Evolutionary conservation across 2,888 invertebrate genomes (phyloP).

Genomic region (Kuschelorhynchus macadamiae): DNA sequence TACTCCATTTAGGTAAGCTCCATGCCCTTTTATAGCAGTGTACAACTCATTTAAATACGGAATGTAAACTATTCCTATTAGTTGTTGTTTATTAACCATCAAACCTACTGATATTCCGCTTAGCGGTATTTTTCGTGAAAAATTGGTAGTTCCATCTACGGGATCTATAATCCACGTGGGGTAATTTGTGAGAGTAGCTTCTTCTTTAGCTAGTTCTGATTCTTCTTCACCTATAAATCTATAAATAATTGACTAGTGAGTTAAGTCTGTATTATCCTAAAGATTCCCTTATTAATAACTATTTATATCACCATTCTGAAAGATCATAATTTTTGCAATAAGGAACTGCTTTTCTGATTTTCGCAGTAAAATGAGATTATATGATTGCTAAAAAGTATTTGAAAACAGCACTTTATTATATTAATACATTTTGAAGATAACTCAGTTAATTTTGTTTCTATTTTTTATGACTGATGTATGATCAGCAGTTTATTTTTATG

Average conservation of each 20-base stretch:
- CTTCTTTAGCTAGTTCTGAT: conserved; percentile 62
- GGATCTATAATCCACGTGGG: conserved; percentile 92
- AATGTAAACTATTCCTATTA: conserved; percentile 83
- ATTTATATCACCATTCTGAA: no score
- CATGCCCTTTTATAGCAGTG: conserved; percentile 78
- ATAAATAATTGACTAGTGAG: conserved; percentile 5
- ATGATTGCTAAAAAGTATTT: no score
- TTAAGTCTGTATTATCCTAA: background rate
- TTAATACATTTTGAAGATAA: no score
- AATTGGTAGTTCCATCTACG: conserved; percentile 91
- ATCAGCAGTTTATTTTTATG: no score
- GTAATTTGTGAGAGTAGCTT: conserved; percentile 77
- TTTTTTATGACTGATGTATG: no score
- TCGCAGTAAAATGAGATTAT: no score
- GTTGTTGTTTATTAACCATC: conserved; percentile 72
- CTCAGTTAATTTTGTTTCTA: no score
- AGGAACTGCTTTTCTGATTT: no score
- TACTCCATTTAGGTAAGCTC: conserved; percentile 82
- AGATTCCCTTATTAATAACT: no score
- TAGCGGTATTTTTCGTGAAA: conserved; percentile 78
- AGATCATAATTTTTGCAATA: no score
- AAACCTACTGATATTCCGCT: conserved; percentile 80
- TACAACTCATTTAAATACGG: conserved; percentile 80
- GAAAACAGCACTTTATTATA: no score
- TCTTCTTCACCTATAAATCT: conserved; percentile 88